Evolutionary conservation across 2,797 vertebrate genomes (phyloP).

Genomic region (Enteromius afrohamiltoni): DNA sequence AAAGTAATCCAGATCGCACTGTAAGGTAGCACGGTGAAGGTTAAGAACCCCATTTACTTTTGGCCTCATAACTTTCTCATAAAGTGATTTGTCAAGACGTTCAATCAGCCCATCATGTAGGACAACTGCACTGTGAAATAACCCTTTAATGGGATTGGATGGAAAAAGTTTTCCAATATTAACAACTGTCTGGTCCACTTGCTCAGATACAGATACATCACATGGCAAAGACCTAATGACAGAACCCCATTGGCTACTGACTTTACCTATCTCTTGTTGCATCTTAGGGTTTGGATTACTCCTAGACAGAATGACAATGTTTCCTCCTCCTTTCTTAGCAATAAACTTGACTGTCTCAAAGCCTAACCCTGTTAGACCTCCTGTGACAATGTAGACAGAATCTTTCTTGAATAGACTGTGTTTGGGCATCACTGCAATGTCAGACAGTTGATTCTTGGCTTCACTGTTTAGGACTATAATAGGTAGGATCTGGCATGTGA

Average conservation of each 20-base stretch:
- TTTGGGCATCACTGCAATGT: conserved; percentile 71
- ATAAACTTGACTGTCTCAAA: conserved; percentile 82
- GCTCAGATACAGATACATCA: conserved; percentile 71
- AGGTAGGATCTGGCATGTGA: conserved; percentile 70
- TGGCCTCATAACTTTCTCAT: conserved; percentile 83
- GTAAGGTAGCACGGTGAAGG: conserved; percentile 80
- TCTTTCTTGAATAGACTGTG: conserved; percentile 74
- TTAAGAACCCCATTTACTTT: conserved; percentile 86
- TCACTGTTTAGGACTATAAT: conserved; percentile 70
- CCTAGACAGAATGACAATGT: conserved; percentile 81
- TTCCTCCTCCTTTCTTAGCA: conserved; percentile 76
- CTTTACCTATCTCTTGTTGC: conserved; percentile 71
- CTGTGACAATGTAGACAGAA: conserved; percentile 81
- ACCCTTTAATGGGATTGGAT: conserved; percentile 77
- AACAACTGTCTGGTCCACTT: conserved; percentile 72
- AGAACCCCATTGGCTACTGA: conserved; percentile 70
- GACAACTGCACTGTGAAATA: conserved; percentile 88
- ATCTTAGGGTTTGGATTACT: conserved; percentile 72
- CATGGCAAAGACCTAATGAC: conserved; percentile 75
- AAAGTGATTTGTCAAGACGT: conserved; percentile 75
- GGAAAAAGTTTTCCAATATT: conserved; percentile 73
- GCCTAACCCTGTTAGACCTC: conserved; percentile 76
- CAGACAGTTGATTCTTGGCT: conserved; percentile 58
- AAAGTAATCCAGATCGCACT: conserved; percentile 84
- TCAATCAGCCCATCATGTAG: conserved; percentile 81